Evolutionary conservation across 92 coral and sea anemone genomes (phyloP).

Genomic region (Chrysogorgia sp.): DNA sequence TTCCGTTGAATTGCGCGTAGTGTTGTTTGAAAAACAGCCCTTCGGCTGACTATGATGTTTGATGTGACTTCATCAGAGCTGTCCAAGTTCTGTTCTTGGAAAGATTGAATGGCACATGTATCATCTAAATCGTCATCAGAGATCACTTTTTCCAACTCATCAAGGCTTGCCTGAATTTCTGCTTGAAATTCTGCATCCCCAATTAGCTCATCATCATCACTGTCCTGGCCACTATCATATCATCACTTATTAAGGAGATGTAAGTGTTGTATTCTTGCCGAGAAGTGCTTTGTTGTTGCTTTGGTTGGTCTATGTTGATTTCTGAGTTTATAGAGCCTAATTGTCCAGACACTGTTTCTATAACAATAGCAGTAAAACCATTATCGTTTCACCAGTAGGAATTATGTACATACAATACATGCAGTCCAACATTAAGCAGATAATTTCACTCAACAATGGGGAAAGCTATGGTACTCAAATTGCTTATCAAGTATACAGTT

Average conservation of each 20-base stretch:
- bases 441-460: no score
- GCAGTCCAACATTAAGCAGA: no score
- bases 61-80: neutral
- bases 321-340: no score
- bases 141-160: neutral
- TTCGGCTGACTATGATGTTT: conserved; percentile 35
- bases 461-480: no score
- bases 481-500: no score
- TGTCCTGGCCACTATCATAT: neutral
- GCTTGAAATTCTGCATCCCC: neutral
- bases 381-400: no score
- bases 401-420: no score
- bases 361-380: no score
- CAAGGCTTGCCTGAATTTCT: neutral
- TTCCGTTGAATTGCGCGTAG: conserved; percentile 8
- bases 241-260: neutral
- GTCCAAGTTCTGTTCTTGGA: neutral
- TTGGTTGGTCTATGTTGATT: no score
- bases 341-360: no score
- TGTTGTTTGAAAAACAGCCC: conserved; percentile 24
- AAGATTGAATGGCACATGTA: neutral
- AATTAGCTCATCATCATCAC: no score
- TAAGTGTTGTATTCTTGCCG: conserved; percentile 3
- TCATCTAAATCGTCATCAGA: neutral
- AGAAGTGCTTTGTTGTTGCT: no score